Evolutionary conservation across 2,888 invertebrate species (phyloP).

Genomic region (Teleiodes luculella): DNA sequence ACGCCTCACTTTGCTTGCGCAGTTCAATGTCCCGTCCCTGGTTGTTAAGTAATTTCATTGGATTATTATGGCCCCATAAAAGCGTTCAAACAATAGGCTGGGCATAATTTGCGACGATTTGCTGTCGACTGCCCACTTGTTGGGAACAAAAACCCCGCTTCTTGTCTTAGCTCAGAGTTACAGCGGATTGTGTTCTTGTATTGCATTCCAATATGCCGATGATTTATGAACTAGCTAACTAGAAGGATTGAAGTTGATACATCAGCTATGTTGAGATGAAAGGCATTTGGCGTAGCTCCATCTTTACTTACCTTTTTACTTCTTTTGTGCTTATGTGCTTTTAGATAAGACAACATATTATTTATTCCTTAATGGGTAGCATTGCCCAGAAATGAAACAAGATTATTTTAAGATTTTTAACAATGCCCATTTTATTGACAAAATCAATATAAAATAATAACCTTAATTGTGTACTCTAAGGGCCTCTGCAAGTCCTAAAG

Average conservation of each 20-base stretch:
- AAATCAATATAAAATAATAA: no score
- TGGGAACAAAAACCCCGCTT: conserved; percentile 19
- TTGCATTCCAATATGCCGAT: conserved; percentile 5
- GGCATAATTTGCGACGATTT: conserved; percentile 29
- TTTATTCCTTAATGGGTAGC: no score
- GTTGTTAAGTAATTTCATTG: conserved; percentile 35
- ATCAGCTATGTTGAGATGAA: no score
- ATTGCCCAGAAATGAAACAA: no score
- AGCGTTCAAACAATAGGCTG: conserved; percentile 37
- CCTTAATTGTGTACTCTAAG: no score
- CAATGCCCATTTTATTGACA: no score
- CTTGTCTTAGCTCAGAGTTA: conserved; percentile 13
- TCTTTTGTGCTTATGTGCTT: no score
- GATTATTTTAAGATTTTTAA: no score
- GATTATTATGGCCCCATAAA: conserved; percentile 37
- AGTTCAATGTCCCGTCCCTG: conserved; percentile 31
- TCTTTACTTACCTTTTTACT: no score
- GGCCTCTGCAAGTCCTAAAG: no score
- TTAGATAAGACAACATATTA: no score
- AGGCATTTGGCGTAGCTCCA: no score
- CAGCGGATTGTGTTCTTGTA: conserved; percentile 11
- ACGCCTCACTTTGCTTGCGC: conserved; percentile 9
- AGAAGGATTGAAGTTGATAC: neutral
- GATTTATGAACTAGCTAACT: neutral
- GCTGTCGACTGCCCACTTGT: conserved; percentile 22